Evolutionary conservation across 1,140 invertebrate species (phyloP).

Genomic region (Bilobella aurantiaca): DNA sequence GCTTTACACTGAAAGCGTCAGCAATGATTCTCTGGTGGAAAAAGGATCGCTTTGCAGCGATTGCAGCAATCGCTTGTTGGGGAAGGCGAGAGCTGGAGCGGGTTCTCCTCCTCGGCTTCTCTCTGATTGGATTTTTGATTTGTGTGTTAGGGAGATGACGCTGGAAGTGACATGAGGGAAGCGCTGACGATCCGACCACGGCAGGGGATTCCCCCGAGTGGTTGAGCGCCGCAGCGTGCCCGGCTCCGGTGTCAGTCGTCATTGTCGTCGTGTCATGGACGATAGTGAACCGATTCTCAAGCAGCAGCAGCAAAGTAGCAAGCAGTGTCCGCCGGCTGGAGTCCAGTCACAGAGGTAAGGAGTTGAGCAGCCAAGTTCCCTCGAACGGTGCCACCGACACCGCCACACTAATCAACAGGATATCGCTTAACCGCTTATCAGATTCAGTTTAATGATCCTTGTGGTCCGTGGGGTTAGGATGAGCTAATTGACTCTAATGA

Average conservation of each 20-base stretch:
- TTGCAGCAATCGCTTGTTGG: too few relatives aligned
- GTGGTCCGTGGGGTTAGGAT: neutral
- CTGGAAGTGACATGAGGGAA: too few relatives aligned
- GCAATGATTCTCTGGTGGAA: too few relatives aligned
- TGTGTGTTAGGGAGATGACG: too few relatives aligned
- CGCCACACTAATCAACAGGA: neutral
- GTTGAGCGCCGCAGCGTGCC: too few relatives aligned
- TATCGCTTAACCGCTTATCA: too few relatives aligned
- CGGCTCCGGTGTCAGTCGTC: neutral
- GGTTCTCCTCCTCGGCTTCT: too few relatives aligned
- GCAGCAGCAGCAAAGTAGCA: neutral
- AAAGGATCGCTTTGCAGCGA: too few relatives aligned
- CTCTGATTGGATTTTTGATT: too few relatives aligned
- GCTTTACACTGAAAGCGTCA: too few relatives aligned
- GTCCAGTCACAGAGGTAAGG: neutral
- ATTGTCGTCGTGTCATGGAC: neutral
- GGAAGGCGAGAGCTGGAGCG: too few relatives aligned
- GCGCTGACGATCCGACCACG: neutral
- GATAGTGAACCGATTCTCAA: neutral
- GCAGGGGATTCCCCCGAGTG: neutral
- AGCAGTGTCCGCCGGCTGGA: neutral
- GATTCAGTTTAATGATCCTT: neutral
- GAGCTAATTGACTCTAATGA: slow-evolving; percentile 3
- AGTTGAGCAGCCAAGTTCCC: too few relatives aligned
- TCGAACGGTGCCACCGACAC: neutral